A percentile compares a stretch with the other conserved stretches of the same genome.
These are phyloP conservation scores for Elysia crispata DNA, from an alignment of 2,888 invertebrate genomes.

Conservation along the genomic window DNA sequence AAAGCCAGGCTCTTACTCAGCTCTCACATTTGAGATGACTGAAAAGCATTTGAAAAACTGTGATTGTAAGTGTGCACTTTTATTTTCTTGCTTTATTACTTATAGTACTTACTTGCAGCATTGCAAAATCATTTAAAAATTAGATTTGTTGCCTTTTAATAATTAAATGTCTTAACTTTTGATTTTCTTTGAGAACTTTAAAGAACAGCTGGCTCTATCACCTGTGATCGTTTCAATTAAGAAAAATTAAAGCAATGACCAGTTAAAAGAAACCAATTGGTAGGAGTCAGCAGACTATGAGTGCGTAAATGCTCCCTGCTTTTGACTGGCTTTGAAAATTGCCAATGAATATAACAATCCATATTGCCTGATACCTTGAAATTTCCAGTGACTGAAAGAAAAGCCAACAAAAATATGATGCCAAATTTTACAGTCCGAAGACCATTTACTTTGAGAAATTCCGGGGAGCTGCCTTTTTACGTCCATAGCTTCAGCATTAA, in stretches of 20 bases:
- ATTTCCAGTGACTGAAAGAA: slow-evolving; percentile 65
- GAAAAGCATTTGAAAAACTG: slow-evolving; percentile 83
- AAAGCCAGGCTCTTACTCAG: slow-evolving; percentile 86
- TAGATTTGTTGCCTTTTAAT: too few relatives aligned
- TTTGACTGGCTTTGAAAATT: too few relatives aligned
- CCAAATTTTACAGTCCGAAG: slow-evolving; percentile 87
- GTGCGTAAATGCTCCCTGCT: too few relatives aligned
- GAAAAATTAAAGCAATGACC: too few relatives aligned
- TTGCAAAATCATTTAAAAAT: too few relatives aligned
- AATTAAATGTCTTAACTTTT: too few relatives aligned
- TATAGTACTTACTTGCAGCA: background rate
- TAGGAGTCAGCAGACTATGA: too few relatives aligned
- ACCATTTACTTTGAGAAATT: slow-evolving; percentile 90
- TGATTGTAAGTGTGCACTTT: slow-evolving; percentile 76
- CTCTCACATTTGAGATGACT: slow-evolving; percentile 89
- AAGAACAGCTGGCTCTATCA: too few relatives aligned
- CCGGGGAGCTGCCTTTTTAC: slow-evolving; percentile 91
- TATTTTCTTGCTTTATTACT: background rate
- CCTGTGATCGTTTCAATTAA: too few relatives aligned
- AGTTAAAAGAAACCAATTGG: too few relatives aligned
- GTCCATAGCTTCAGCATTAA: slow-evolving; percentile 85
- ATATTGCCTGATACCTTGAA: background rate
- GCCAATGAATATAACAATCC: too few relatives aligned
- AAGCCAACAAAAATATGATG: slow-evolving; percentile 72
- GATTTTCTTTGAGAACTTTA: too few relatives aligned